Evolutionary conservation across 2,113 vertebrate genomes (phyloP).

Genomic region (Rhea pennata): DNA sequence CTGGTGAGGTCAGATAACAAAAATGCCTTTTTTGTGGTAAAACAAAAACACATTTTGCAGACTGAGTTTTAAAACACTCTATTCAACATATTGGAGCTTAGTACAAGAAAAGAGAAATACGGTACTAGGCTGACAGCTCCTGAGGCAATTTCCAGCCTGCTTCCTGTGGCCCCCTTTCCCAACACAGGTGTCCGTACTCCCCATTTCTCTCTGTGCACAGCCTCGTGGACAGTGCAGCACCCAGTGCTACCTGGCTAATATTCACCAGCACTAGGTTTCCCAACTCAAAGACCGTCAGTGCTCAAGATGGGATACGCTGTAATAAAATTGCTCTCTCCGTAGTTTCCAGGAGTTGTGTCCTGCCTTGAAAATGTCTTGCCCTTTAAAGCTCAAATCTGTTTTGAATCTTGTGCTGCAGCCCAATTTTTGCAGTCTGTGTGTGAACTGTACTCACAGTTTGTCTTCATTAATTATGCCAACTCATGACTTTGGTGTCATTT

Average conservation of each 20-base stretch:
- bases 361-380: background rate
- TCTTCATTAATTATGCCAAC: background rate
- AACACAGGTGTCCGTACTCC: background rate
- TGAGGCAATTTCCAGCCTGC: background rate
- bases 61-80: background rate
- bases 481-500: background rate
- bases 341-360: background rate
- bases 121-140: background rate
- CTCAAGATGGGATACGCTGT: background rate
- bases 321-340: background rate
- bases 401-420: background rate
- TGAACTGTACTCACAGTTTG: background rate
- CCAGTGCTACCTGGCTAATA: fast-evolving
- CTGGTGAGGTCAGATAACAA: slow-evolving; percentile 73
- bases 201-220: background rate
- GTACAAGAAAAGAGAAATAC: slow-evolving; percentile 16
- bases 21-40: slow-evolving; percentile 13
- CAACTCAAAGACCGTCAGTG: background rate
- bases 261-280: no score
- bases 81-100: background rate
- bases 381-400: background rate
- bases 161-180: slow-evolving; percentile 5
- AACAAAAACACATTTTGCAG: slow-evolving; percentile 48
- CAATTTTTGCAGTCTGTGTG: background rate
- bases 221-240: background rate